Base-by-base conservation (phyloP, 1,140 invertebrate genomes). In the Apis mellifera region DNA sequence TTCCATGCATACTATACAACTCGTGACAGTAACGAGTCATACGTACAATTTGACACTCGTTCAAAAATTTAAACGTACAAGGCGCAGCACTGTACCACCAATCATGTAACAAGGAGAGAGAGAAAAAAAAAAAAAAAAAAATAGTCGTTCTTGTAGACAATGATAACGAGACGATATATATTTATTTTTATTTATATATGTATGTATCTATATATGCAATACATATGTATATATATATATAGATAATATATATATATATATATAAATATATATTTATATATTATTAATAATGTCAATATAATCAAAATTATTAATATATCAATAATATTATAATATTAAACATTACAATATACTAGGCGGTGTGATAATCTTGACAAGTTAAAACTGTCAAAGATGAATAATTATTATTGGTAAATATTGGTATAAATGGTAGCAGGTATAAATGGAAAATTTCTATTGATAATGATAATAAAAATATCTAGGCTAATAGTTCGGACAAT, bases 151-250 rank as follows among this genome's bases (percentile, higher is more conserved):
- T 59, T 78, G 68, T 57, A 78, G 70, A 54, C 69, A 62, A 32
- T 66, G 60, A 83, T 85, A 86, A 86, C 87, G 87, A 78, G 87
- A 78, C 68, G 86, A 90, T 90, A 91, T 90, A 91, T 86, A 85
- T 84, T 74, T 64, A 70, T 64, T 54, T 54, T 4, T 82, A 75
- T 82, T 57, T 86, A 79, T 74, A 70, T 78, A 55, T 72, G 9
- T 78, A 70, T 86, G 50, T 85, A 42, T 65, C 55, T 76, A 71
- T 64, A 60, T 73, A 81, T 83, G 82, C 68, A 76, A 62, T 62
- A 60, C 79, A 74, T 82, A 11, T 71, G 69, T 86, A 32, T 68
- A 87, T 89, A 89, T 89, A 84, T 83, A 19, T 77, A 72, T 75
- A 77, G 71, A 75, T 83, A 84, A 60, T 60, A 12, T n/a, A 60